Conservation (phyloP, 2,113 vertebrate genomes). For the Lophura nycthemera region DNA sequence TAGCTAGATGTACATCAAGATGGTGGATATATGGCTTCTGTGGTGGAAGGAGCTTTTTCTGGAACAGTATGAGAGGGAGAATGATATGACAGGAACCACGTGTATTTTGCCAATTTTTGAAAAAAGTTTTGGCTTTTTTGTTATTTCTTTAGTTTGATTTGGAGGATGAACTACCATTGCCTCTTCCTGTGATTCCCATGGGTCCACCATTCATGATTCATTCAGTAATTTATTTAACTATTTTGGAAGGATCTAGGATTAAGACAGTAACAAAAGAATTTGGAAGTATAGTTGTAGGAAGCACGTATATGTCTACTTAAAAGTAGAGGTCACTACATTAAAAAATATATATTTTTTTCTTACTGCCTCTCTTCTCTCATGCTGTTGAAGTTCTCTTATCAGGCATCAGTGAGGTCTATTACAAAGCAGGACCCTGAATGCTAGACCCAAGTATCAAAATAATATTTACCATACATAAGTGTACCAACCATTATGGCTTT, state of each 20-base stretch:
- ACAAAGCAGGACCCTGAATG: not conserved
- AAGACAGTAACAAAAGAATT: not conserved
- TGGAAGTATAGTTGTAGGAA: not conserved
- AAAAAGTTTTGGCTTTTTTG: not conserved
- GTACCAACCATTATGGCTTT: not conserved
- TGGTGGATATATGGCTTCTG: not conserved
- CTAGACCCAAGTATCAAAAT: not conserved
- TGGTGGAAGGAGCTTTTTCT: not conserved
- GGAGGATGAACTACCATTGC: not conserved
- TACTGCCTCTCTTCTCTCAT: not conserved
- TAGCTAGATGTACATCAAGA: not conserved
- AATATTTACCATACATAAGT: not conserved
- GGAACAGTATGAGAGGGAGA: not conserved
- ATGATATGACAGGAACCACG: not conserved
- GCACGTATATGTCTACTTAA: not conserved
- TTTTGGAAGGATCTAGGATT: not conserved
- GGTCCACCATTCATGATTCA: not conserved
- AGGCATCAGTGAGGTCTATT: not conserved
- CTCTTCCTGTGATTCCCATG: accelerated
- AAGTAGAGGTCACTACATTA: not conserved
- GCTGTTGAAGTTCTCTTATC: not conserved
- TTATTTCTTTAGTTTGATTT: not conserved
- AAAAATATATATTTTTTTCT: not conserved
- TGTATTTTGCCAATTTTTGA: not conserved
- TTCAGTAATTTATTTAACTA: not conserved